Evolutionary conservation across 2,113 vertebrate species (phyloP).

Genomic region (Piliocolobus tephrosceles): DNA sequence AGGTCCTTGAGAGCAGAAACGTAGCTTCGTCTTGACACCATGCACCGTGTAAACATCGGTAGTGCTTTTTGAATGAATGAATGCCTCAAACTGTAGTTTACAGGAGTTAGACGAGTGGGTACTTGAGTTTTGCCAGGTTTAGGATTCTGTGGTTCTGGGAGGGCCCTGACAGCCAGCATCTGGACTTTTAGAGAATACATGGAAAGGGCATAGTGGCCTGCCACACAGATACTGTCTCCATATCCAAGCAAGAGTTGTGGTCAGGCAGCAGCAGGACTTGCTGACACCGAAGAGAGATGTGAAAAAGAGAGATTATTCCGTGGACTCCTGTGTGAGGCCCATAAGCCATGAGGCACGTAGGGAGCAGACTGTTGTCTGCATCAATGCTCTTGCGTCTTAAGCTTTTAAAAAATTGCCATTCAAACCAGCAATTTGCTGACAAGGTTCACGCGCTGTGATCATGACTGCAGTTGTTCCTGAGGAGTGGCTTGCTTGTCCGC

Average conservation of each 20-base stretch:
- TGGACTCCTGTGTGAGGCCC: background rate
- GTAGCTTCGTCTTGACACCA: background rate
- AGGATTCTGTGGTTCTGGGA: background rate
- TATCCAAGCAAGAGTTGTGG: rapidly evolving
- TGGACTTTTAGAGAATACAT: background rate
- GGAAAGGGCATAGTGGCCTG: background rate
- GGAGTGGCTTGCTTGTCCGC: background rate
- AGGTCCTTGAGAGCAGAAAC: background rate
- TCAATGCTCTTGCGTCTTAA: conserved; percentile 35
- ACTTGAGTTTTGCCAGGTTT: background rate
- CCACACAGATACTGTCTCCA: background rate
- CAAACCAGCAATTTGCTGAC: conserved; percentile 48
- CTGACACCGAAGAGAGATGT: background rate
- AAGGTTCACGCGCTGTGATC: conserved; percentile 7
- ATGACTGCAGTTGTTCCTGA: background rate
- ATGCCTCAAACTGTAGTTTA: background rate
- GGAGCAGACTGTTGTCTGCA: background rate
- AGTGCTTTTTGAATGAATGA: background rate
- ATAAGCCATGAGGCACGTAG: background rate
- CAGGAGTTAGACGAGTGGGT: background rate
- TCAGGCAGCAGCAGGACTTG: background rate
- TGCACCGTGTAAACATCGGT: no score
- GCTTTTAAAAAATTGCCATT: conserved; percentile 43
- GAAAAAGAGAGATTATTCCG: background rate
- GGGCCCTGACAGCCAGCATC: background rate